These are phyloP conservation scores for Temnothorax nylanderi DNA, from an alignment of 1,140 invertebrate species.

Conservation along the genomic window DNA sequence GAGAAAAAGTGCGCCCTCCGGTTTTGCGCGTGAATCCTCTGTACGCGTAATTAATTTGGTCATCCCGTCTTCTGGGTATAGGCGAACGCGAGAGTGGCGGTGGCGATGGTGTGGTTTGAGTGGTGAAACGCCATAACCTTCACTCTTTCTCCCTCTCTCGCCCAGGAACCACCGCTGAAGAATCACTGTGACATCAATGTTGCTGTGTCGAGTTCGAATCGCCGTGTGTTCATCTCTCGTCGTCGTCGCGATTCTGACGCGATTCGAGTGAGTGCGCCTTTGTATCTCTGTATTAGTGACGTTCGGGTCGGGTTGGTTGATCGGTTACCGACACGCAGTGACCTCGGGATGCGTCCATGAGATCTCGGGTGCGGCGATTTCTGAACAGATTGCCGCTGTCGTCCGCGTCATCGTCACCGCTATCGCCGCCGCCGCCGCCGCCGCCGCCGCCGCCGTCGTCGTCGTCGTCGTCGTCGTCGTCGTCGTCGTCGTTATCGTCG, in stretches of 20 bases:
- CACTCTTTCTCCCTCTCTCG: slow-evolving; percentile 33
- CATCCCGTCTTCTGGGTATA: slow-evolving; percentile 45
- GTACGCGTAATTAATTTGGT: slow-evolving; percentile 58
- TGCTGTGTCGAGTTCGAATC: neutral
- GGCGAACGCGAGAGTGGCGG: slow-evolving; percentile 37
- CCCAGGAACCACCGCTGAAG: slow-evolving; percentile 16
- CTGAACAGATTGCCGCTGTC: slow-evolving; percentile 53
- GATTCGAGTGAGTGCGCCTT: slow-evolving; percentile 24
- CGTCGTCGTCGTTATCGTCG: slow-evolving; percentile 22
- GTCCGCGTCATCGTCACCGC: slow-evolving; percentile 52
- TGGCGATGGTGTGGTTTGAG: slow-evolving; percentile 25
- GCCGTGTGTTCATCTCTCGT: slow-evolving; percentile 9
- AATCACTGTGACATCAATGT: neutral
- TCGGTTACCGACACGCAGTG: slow-evolving; percentile 38
- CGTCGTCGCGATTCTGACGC: slow-evolving; percentile 7
- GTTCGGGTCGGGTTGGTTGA: slow-evolving; percentile 43
- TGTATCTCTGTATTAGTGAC: neutral
- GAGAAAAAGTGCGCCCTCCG: slow-evolving; percentile 37
- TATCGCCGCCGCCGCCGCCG: neutral
- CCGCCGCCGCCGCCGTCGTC: slow-evolving; percentile 26
- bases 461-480: slow-evolving; percentile 16
- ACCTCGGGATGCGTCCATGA: slow-evolving; percentile 76
- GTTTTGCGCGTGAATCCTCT: slow-evolving; percentile 42
- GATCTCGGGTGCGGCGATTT: slow-evolving; percentile 57
- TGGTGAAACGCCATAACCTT: slow-evolving; percentile 59